Evolutionary conservation across 1,140 invertebrate genomes (phyloP).

Genomic region (Lordiphosa collinella): DNA sequence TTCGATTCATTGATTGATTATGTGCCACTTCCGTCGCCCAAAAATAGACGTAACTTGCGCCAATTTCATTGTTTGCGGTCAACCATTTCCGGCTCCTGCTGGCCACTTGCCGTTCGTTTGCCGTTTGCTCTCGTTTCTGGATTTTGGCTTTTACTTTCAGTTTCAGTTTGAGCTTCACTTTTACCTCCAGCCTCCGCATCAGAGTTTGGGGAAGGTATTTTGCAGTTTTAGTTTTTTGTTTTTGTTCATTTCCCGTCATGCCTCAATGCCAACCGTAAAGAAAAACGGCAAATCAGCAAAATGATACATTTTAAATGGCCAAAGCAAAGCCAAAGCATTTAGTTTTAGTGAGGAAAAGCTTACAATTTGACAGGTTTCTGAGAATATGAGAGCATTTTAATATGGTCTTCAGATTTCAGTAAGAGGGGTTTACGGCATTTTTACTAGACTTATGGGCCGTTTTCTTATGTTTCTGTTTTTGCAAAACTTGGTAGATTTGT

Average conservation of each 20-base stretch:
- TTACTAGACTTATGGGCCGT: too few species aligned
- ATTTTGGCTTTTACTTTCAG: constrained; percentile 67
- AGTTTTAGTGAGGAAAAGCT: not conserved
- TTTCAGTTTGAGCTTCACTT: constrained; percentile 33
- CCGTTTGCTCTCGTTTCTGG: not conserved
- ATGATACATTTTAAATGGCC: too few species aligned
- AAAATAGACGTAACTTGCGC: not conserved
- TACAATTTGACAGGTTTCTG: too few species aligned
- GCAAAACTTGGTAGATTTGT: too few species aligned
- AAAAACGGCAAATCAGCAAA: not conserved
- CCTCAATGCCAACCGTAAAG: constrained; percentile 2
- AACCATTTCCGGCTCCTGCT: constrained; percentile 44
- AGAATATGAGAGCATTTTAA: too few species aligned
- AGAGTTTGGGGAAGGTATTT: constrained; percentile 7
- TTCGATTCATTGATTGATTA: constrained; percentile 30
- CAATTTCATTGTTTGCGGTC: constrained; percentile 25
- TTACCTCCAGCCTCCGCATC: constrained; percentile 21
- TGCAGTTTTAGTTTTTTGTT: constrained; percentile 1
- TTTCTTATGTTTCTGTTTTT: too few species aligned
- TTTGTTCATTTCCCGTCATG: constrained; percentile 1
- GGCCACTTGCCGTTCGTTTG: not conserved
- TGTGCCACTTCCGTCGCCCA: too few species aligned
- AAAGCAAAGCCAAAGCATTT: too few species aligned
- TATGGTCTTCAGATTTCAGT: too few species aligned
- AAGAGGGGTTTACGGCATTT: too few species aligned